These are phyloP conservation scores for Mustela nigripes DNA, from an alignment of 2,113 vertebrate genomes.

Conservation along the genomic window DNA sequence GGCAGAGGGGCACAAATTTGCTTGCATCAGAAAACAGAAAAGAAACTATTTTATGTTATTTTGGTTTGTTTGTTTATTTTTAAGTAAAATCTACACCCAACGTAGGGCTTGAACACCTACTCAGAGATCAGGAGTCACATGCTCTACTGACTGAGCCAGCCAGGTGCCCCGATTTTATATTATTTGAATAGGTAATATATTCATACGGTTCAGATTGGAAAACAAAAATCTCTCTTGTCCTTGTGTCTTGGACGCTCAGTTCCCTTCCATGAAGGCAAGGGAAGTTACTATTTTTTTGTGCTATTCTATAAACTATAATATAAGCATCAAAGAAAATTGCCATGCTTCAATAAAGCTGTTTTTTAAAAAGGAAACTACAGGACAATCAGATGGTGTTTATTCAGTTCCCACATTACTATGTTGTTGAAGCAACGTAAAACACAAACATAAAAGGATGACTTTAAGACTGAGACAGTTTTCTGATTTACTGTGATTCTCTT, in stretches of 20 bases:
- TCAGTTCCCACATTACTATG: constrained; percentile 27
- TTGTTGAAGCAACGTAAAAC: constrained; percentile 61
- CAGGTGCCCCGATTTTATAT: neutral
- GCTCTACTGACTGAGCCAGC: neutral
- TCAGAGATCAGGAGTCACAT: neutral
- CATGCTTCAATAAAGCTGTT: constrained; percentile 14
- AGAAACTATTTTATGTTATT: neutral
- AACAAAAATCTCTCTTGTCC: constrained; percentile 30
- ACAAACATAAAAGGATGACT: constrained; percentile 59
- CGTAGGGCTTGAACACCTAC: neutral
- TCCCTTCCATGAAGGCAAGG: constrained; percentile 13
- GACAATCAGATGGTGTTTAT: constrained; percentile 30
- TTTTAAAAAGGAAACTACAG: constrained; percentile 46
- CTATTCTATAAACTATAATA: constrained; percentile 50
- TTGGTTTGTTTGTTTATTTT: neutral
- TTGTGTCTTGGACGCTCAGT: neutral
- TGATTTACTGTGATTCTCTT: constrained; percentile 54
- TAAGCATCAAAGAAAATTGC: constrained; percentile 1
- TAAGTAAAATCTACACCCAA: neutral
- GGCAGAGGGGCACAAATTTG: neutral
- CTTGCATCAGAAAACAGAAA: constrained; percentile 27
- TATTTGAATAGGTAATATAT: constrained; percentile 43
- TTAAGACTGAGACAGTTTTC: constrained; percentile 40
- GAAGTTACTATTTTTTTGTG: constrained; percentile 26
- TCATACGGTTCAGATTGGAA: constrained; percentile 31